These are phyloP conservation scores for Heliconius melpomene DNA, from an alignment of 1,140 invertebrate species.

Conservation along the genomic window DNA sequence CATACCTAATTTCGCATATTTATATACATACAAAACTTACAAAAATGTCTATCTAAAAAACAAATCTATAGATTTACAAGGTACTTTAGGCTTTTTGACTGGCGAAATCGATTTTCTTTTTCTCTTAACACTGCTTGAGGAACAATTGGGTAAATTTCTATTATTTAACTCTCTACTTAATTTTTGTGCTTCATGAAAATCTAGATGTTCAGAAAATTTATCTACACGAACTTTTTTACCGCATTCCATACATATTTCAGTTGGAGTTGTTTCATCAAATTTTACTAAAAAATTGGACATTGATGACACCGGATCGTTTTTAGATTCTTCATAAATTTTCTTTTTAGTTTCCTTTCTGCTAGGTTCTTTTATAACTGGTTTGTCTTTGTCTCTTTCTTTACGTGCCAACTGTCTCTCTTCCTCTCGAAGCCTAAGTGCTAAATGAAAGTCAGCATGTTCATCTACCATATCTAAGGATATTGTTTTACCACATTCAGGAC, in stretches of 20 bases:
- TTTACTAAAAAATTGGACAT: conserved; percentile 69
- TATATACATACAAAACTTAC: neutral
- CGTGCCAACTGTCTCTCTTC: conserved; percentile 74
- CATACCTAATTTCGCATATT: neutral
- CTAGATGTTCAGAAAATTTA: conserved; percentile 84
- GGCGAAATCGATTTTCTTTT: conserved; percentile 66
- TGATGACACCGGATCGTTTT: conserved; percentile 48
- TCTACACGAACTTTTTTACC: conserved; percentile 81
- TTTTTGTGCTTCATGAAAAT: conserved; percentile 87
- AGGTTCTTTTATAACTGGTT: conserved; percentile 41
- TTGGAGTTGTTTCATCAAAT: conserved; percentile 55
- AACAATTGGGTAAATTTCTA: conserved; percentile 55
- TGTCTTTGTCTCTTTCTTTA: conserved; percentile 44
- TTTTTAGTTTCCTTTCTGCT: conserved; percentile 42
- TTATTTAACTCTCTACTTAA: conserved; percentile 77
- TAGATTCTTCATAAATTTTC: conserved; percentile 43
- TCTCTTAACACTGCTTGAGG: conserved; percentile 53
- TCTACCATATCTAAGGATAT: conserved; percentile 72
- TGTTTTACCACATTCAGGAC: conserved; percentile 81
- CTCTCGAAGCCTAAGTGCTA: conserved; percentile 82
- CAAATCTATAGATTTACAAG: conserved; percentile 67
- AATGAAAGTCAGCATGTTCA: conserved; percentile 83
- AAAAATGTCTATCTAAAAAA: conserved; percentile 58
- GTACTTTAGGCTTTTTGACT: conserved; percentile 63
- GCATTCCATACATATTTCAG: conserved; percentile 84